Conservation (phyloP, 2,888 invertebrate genomes). For the Sisyra nigra region DNA sequence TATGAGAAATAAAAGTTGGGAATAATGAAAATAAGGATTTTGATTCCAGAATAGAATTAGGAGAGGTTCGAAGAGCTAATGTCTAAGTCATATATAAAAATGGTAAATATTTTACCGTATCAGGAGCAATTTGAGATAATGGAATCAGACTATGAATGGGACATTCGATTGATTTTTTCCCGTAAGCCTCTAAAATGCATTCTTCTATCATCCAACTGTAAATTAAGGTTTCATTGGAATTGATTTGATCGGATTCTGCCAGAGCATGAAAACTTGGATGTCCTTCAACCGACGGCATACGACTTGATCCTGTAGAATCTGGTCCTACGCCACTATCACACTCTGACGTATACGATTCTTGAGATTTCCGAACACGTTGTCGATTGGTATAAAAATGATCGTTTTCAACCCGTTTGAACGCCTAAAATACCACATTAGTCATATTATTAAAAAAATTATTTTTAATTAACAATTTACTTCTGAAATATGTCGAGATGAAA, state of each 20-base stretch:
- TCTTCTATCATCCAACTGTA: slow-evolving; percentile 91
- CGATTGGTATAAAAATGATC: slow-evolving; percentile 12
- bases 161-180: slow-evolving; percentile 52
- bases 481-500: slow-evolving; percentile 15
- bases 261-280: slow-evolving; percentile 33
- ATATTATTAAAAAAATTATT: not conserved
- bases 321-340: slow-evolving; percentile 80
- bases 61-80: no score
- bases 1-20: no score
- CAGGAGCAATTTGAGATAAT: slow-evolving; percentile 76
- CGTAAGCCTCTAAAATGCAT: slow-evolving; percentile 80
- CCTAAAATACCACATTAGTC: slow-evolving; percentile 16
- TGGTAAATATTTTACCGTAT: no score
- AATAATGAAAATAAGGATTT: no score
- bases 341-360: slow-evolving; percentile 65
- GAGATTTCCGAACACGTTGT: slow-evolving; percentile 30
- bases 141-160: slow-evolving; percentile 62
- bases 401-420: slow-evolving; percentile 22
- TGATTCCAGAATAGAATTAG: no score
- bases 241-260: slow-evolving; percentile 20
- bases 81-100: no score
- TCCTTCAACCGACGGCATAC: slow-evolving; percentile 71
- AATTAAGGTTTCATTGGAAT: slow-evolving; percentile 21
- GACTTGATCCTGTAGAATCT: slow-evolving; percentile 62
- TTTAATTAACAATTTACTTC: slow-evolving; percentile 13